Conservation (phyloP, 23 tunicate species). For the Phallusia fumigata region DNA sequence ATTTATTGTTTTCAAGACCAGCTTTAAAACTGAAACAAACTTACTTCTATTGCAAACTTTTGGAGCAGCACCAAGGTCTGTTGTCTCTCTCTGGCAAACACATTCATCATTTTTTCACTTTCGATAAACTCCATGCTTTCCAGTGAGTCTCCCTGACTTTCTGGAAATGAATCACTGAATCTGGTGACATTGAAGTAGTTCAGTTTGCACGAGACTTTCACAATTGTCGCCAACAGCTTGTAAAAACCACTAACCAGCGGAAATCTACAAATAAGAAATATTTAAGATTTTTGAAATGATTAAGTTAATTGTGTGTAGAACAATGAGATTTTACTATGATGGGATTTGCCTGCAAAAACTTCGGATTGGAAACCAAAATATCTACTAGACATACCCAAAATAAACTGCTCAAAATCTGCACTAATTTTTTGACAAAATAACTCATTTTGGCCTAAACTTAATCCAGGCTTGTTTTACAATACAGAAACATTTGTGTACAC, state of each 20-base stretch:
- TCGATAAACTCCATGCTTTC: neutral
- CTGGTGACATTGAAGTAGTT: constrained; percentile 22
- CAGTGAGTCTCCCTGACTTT: neutral
- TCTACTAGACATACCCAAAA: too few species aligned
- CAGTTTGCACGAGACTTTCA: constrained; percentile 24
- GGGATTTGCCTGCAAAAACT: too few species aligned
- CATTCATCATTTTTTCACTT: neutral
- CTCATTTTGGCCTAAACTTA: too few species aligned
- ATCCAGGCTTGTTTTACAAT: too few species aligned
- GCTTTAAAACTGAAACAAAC: neutral
- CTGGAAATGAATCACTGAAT: neutral
- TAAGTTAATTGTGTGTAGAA: neutral
- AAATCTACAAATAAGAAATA: constrained; percentile 11
- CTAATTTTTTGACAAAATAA: too few species aligned
- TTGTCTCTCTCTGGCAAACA: neutral
- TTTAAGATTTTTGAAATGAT: neutral
- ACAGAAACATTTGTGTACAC: too few species aligned
- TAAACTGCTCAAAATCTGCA: too few species aligned
- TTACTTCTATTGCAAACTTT: constrained; percentile 46
- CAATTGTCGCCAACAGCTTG: constrained; percentile 43
- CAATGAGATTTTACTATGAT: too few species aligned
- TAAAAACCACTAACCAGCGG: constrained; percentile 82
- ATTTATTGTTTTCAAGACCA: too few species aligned
- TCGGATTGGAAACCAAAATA: too few species aligned
- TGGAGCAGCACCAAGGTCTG: constrained; percentile 23